Conservation (phyloP, 92 coral and sea anemone genomes). For the Heliopora coerulea region DNA sequence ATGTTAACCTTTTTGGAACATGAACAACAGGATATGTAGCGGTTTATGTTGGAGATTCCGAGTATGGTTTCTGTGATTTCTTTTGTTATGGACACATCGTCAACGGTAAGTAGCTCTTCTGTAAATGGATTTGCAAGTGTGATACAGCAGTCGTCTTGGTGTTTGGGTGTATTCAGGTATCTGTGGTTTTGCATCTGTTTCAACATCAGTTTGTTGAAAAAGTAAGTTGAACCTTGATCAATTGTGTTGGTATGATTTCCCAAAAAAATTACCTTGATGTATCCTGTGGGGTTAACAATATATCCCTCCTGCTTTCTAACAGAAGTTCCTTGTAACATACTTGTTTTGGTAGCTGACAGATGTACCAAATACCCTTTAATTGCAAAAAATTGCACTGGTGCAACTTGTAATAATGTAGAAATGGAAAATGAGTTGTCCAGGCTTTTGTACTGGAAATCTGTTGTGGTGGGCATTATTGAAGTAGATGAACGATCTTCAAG, state of each 20-base stretch:
- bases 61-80: conserved; percentile 43
- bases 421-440: conserved; percentile 46
- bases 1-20: conserved; percentile 46
- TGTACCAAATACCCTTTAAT: conserved; percentile 52
- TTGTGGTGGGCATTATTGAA: conserved; percentile 6
- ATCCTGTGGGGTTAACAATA: conserved; percentile 57
- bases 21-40: conserved; percentile 44
- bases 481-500: no score
- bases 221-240: conserved; percentile 54
- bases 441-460: conserved; percentile 37
- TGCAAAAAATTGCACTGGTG: conserved; percentile 46
- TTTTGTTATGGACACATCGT: conserved; percentile 31
- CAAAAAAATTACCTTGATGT: conserved; percentile 53
- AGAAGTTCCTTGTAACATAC: conserved; percentile 39
- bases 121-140: conserved; percentile 44
- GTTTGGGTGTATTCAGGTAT: conserved; percentile 43
- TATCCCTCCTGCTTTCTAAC: conserved; percentile 57
- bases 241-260: conserved; percentile 52
- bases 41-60: conserved; percentile 39
- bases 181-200: conserved; percentile 41
- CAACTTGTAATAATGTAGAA: conserved; percentile 59
- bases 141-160: conserved; percentile 41
- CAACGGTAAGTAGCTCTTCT: conserved; percentile 42
- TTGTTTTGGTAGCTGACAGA: conserved; percentile 45
- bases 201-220: conserved; percentile 56